phyloP scores from a whole-genome alignment of 2,797 vertebrate species.

The Clarias fuscus region DNA sequence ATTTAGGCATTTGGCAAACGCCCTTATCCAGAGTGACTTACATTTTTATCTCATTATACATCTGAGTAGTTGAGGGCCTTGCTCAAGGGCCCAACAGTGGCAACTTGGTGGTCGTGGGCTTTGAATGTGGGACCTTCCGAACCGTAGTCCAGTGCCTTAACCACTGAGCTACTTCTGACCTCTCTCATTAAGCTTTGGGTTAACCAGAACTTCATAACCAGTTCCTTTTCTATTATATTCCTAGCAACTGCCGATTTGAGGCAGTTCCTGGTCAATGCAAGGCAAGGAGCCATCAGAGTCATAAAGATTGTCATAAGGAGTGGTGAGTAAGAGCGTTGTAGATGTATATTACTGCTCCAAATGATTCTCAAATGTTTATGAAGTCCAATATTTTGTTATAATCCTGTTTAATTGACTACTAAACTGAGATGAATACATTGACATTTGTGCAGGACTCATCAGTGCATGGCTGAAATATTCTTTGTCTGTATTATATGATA shows the following conservation, averaged over 20 bases:
- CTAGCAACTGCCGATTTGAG: constrained; percentile 92
- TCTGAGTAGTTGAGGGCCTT: no score
- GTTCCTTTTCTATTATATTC: constrained; percentile 44
- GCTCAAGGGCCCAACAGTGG: no score
- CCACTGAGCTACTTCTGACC: no score
- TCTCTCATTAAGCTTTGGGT: no score
- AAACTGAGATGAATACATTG: neutral
- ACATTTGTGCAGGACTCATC: neutral
- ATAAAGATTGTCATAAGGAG: constrained; percentile 95
- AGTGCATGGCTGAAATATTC: constrained; percentile 24
- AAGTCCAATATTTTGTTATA: neutral
- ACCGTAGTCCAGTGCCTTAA: no score
- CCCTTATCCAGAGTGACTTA: no score
- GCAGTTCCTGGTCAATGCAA: constrained; percentile 92
- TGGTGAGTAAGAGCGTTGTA: constrained; percentile 76
- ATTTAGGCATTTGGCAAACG: no score
- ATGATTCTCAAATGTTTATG: neutral
- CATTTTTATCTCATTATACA: no score
- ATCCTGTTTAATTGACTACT: neutral
- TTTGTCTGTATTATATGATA: constrained; percentile 36
- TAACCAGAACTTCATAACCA: neutral
- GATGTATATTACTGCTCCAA: neutral
- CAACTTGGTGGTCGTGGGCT: no score
- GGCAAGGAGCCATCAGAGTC: constrained; percentile 86
- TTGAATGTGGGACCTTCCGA: no score